These are phyloP conservation scores for Micropterix aruncella DNA, from an alignment of 2,888 invertebrate genomes.

Conservation along the genomic window DNA sequence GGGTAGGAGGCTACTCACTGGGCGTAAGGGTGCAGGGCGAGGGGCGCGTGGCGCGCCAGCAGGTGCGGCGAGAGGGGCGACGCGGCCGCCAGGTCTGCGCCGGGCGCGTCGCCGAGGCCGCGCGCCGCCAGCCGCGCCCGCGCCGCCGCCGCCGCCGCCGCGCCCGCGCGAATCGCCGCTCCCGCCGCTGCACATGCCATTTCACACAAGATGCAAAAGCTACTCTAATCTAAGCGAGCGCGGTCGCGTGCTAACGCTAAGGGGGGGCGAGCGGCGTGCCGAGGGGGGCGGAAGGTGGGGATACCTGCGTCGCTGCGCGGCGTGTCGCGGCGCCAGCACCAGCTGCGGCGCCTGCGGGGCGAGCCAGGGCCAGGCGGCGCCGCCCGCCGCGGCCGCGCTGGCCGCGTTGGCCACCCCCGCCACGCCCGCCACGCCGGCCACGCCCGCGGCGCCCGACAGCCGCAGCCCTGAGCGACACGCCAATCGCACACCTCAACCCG, in stretches of 20 bases:
- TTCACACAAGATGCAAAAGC: conserved; percentile 19
- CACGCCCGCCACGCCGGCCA: conserved; percentile 39
- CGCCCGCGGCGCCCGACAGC: conserved; percentile 64
- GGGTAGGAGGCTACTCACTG: conserved; percentile 56
- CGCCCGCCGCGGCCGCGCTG: conserved; percentile 40
- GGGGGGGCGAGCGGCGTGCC: conserved; percentile 19
- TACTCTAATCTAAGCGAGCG: conserved; percentile 5
- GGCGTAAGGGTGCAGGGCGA: conserved; percentile 79
- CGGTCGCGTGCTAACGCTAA: conserved; percentile 9
- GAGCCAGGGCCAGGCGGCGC: conserved; percentile 37
- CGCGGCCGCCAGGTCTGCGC: conserved; percentile 62
- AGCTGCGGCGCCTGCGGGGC: conserved; percentile 50
- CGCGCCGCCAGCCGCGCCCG: conserved; percentile 57
- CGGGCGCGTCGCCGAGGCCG: conserved; percentile 48
- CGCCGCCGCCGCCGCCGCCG: conserved; percentile 48
- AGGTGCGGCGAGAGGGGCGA: conserved; percentile 43
- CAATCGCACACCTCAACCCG: conserved; percentile 21
- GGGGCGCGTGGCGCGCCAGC: conserved; percentile 59
- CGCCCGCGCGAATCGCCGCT: conserved; percentile 57
- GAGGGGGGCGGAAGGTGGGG: conserved; percentile 13
- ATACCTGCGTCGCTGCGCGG: conserved; percentile 64
- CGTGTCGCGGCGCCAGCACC: conserved; percentile 55
- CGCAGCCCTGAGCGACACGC: conserved; percentile 53
- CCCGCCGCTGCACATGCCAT: conserved; percentile 59
- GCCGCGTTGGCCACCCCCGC: conserved; percentile 35